Evolutionary conservation across 2,113 vertebrate species (phyloP), one percentile per base, ranked within the genome.

Genomic region (Acrocephalus kingi): DNA sequence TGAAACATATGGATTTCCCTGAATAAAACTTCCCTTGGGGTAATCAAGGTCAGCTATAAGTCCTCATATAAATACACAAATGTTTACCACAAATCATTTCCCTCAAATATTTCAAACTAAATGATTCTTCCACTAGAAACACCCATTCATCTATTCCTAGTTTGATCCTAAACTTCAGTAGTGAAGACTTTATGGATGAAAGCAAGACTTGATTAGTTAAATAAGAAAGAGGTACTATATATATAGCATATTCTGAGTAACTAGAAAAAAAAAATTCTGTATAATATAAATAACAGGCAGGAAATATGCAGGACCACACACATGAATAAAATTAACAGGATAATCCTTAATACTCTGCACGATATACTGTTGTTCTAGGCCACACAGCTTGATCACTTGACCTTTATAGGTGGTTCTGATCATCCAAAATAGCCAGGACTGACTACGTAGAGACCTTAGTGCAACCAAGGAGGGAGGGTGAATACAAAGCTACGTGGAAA

Each of bases 291-390:
- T 37, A 87, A 49, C 0, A 4, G 35, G 17, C 61, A 91, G 79
- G 73, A 94, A 94, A 92, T 87, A 94, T 84, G 35, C 64, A 81
- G 54, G 95, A 94, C 93, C 94, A 96, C 96, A 97, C 92, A 84
- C 76, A 45, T 5, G 24, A 94, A 92, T 62, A 67, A 93, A 95
- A 95, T 67, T 63, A 92, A 80, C n/a, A 33, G 67, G 75, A 43
- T 67, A 93, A 63, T 77, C 43, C 28, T 46, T 87, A 66, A 49
- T 76, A 68, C 54, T 82, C 15, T 76, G 5, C 17, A 30, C 30
- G 25, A 43, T 85, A 72, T 31, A 73, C 24, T 62, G 64, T 15
- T 88, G n/a, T 15, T 85, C 25, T 22, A 69, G 88, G 82, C 92
- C 90, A 96, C 92, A 93, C 75, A 95, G 15, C 51, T 79, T 63